Base-by-base conservation (phyloP, 2,888 invertebrate species). In the Hermaeophaga mercurialis region DNA sequence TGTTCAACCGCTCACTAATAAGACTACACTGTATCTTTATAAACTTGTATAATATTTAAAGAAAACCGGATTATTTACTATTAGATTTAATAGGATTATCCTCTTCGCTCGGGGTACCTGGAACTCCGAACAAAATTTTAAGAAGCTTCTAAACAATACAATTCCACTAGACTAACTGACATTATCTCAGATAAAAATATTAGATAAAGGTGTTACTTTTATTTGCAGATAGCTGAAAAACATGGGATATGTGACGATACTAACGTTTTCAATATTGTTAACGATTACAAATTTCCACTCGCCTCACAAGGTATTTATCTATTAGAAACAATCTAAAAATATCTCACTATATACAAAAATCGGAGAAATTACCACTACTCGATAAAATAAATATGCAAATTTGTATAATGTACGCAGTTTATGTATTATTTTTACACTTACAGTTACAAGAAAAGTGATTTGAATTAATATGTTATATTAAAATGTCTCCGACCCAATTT, bases 291-390 rank as follows among this genome's bases (percentile, higher is more conserved):
- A 50, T 50, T 41, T 41, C 19, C 41, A 19, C 50, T 41, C 18
- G 45, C 22, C 12, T 11, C 6, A 24, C n/a, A 39, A 22, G n/a
- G 24, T 49, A 33, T 50, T 41, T 50, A 41, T 50, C 28, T 41
- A 50, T 41, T 50, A 34, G 39, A 50, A 50, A 39, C 14, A 41
- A 12, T 26, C 41, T 50, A 50, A 50, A 50, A 50, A 41, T 26
- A n/a, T n/a, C n/a, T n/a, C n/a, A n/a, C n/a, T n/a, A n/a, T n/a
- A n/a, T n/a, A n/a, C n/a, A n/a, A n/a, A n/a, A n/a, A n/a, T n/a
- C n/a, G n/a, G n/a, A n/a, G n/a, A n/a, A n/a, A n/a, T n/a, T n/a
- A n/a, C n/a, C n/a, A n/a, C n/a, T n/a, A n/a, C n/a, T n/a, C n/a
- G n/a, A n/a, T n/a, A n/a, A n/a, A n/a, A n/a, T n/a, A n/a, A n/a